Conservation (phyloP, 23 tunicate species). For the Clavelina lepadiformis region DNA sequence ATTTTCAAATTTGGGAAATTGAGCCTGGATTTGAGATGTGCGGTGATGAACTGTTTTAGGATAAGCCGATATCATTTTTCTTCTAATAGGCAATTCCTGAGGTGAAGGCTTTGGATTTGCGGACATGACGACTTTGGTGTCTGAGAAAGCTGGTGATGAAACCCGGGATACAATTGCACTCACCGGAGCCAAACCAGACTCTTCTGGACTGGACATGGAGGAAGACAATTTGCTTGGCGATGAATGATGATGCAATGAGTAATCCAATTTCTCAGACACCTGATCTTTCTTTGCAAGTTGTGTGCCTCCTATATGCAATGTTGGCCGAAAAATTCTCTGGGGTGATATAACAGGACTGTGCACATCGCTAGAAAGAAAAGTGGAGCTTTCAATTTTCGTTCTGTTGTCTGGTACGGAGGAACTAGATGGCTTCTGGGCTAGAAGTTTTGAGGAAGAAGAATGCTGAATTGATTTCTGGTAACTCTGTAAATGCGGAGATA, state of each 20-base stretch:
- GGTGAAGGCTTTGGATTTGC: too few species aligned
- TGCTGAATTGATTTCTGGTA: neutral
- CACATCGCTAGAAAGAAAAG: too few species aligned
- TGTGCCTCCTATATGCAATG: neutral
- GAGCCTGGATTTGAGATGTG: too few species aligned
- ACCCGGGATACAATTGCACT: conserved; percentile 46
- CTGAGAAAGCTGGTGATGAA: conserved; percentile 19
- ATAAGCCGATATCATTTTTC: too few species aligned
- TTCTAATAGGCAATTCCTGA: too few species aligned
- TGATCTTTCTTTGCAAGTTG: neutral
- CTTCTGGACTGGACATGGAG: neutral
- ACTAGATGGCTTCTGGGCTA: too few species aligned
- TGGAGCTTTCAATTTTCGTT: too few species aligned
- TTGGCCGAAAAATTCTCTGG: conserved; percentile 12
- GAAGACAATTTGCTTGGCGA: neutral
- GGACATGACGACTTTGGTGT: neutral
- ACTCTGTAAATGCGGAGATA: neutral
- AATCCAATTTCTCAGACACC: too few species aligned
- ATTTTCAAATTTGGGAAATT: too few species aligned
- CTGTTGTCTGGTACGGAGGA: too few species aligned
- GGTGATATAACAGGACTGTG: neutral
- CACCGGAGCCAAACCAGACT: conserved; percentile 37
- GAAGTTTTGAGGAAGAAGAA: neutral
- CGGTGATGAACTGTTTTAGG: too few species aligned
- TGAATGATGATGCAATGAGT: neutral